These are phyloP conservation scores for Altica lythri DNA, from an alignment of 2,888 invertebrate species.

Conservation along the genomic window DNA sequence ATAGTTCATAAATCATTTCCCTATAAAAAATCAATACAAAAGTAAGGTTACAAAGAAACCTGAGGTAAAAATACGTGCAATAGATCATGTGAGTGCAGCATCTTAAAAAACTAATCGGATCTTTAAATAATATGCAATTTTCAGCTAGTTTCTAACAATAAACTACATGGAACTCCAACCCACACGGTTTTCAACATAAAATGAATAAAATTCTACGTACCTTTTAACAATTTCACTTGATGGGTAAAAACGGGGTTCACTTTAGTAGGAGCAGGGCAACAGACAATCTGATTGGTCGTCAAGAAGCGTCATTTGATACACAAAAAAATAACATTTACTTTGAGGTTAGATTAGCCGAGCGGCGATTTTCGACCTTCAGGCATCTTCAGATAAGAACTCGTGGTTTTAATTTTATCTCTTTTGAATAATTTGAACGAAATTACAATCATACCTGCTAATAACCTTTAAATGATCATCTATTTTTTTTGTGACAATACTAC, in stretches of 20 bases:
- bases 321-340: conserved; percentile 56
- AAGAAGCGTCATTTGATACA: conserved; percentile 58
- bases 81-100: conserved; percentile 34
- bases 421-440: conserved; percentile 9
- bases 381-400: conserved; percentile 28
- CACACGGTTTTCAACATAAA: conserved; percentile 57
- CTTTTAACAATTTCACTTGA: conserved; percentile 58
- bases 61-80: conserved; percentile 44
- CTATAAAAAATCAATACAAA: conserved; percentile 54
- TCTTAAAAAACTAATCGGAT: conserved; percentile 38
- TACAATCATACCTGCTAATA: conserved; percentile 3
- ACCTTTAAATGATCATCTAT: background rate
- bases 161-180: conserved; percentile 49
- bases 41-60: conserved; percentile 55
- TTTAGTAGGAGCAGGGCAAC: conserved; percentile 56
- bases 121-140: conserved; percentile 44
- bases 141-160: conserved; percentile 42
- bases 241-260: conserved; percentile 58
- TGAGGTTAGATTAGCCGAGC: conserved; percentile 49
- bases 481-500: background rate
- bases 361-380: conserved; percentile 47
- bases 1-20: conserved; percentile 35
- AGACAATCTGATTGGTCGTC: conserved; percentile 54
- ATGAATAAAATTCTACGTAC: conserved; percentile 60
- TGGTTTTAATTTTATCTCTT: background rate